Percentiles rank a stretch among this genome's conserved stretches.
These are phyloP conservation scores for Spodoptera littoralis DNA, from an alignment of 2,888 invertebrate genomes.

Conservation along the genomic window DNA sequence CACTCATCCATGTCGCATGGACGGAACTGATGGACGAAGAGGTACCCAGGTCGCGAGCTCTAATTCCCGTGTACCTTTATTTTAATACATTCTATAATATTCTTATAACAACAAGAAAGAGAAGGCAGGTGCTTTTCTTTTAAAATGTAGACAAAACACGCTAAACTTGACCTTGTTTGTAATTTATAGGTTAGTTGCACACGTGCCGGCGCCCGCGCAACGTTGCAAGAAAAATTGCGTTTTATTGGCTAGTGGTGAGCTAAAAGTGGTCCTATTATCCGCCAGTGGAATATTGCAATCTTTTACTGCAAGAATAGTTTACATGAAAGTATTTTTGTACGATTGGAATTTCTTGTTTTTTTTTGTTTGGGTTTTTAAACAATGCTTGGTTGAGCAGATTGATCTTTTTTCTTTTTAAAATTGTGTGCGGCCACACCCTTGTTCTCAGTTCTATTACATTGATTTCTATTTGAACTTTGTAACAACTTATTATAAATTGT, in stretches of 20 bases:
- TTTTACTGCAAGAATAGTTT: slow-evolving; percentile 3
- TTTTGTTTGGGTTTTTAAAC: too few relatives aligned
- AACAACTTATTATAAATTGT: too few relatives aligned
- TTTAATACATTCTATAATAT: neutral
- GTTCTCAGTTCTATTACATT: too few relatives aligned
- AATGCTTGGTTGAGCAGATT: too few relatives aligned
- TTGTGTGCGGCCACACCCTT: too few relatives aligned
- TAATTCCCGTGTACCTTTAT: too few relatives aligned
- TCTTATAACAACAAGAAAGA: neutral
- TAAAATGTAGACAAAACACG: slow-evolving; percentile 10
- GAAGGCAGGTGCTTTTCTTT: slow-evolving; percentile 19
- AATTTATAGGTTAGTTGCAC: slow-evolving; percentile 30
- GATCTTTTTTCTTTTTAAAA: too few relatives aligned
- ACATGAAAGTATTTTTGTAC: slow-evolving; percentile 1
- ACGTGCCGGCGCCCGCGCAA: slow-evolving; percentile 4
- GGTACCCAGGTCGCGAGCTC: too few relatives aligned
- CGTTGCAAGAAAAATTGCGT: slow-evolving; percentile 16
- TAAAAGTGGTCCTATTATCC: slow-evolving; percentile 12
- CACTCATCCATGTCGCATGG: too few relatives aligned
- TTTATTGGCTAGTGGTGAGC: slow-evolving; percentile 18
- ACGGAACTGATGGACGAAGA: too few relatives aligned
- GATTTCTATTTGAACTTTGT: too few relatives aligned
- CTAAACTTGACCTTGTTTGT: slow-evolving; percentile 26
- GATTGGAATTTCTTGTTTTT: too few relatives aligned
- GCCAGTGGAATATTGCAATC: neutral